Percentiles rank a stretch among this genome's conserved stretches.
phyloP scores from a whole-genome alignment of 2,113 vertebrate species.

The Madoqua kirkii region DNA sequence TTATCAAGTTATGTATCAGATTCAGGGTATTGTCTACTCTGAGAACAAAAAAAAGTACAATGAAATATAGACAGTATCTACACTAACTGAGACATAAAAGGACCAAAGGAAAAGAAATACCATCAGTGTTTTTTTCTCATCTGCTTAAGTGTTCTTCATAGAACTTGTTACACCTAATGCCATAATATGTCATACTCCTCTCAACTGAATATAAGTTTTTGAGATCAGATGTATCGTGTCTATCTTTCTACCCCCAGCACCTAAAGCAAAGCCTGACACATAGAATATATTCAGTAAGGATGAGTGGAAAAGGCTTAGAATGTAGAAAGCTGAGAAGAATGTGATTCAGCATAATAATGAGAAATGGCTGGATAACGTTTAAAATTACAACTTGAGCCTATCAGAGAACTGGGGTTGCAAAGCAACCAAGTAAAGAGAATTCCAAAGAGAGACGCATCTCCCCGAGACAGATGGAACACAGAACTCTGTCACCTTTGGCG shows the following conservation, averaged over 20 bases:
- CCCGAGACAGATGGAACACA: background rate
- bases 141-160: background rate
- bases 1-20: background rate
- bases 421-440: background rate
- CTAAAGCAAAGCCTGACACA: background rate
- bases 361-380: background rate
- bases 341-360: background rate
- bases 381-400: background rate
- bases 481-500: background rate
- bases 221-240: background rate
- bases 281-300: background rate
- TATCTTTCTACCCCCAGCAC: background rate
- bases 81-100: background rate
- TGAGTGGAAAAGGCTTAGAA: background rate
- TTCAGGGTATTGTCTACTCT: background rate
- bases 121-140: background rate
- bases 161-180: background rate
- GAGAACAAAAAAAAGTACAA: background rate
- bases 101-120: background rate
- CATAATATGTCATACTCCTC: background rate
- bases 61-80: background rate
- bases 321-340: background rate
- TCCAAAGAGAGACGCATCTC: background rate
- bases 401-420: background rate
- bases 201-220: background rate